Base-by-base conservation (phyloP, 2,888 invertebrate genomes). In the Petrolisthes manimaculis region DNA sequence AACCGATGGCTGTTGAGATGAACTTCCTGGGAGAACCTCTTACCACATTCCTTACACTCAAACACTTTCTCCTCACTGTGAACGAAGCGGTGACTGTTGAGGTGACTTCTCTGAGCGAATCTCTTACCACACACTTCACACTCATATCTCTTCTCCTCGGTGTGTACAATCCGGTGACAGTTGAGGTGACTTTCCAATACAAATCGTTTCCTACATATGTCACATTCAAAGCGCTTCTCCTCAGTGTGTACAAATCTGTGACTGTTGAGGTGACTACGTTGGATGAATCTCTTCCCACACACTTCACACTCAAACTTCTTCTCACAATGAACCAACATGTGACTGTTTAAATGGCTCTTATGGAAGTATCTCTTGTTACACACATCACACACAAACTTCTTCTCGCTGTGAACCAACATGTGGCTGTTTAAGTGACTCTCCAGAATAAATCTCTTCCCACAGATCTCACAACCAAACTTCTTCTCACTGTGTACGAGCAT, bases 401-500 rank as follows among this genome's bases (percentile, higher is more conserved):
- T 88, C 77, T 88, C 88, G 37, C 88, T 88, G 80, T 88, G 88
- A 9, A 88, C 84, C 21, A 83, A 67, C 88, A 88, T 88, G 67
- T 88, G 88, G 67, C 88, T 88, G 75, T 84, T 88, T 18, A 88
- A 61, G 21, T 88, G 88, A 55, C 88, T 88, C 51, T 88, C 88
- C 24, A 88, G 81, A 37, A 88, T 88, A 18, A 88, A 88, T 18
- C 88, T 56, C 69, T 88, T 88, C 8, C 88, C 88, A 75, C 88
- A 88, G 14, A 88, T 75, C 75, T 88, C 88, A 67, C 88, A 88
- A 21, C 84, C 88, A 81, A 84, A 88, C 56, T 88, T 88, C 77
- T 88, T 88, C 69, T 88, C 88, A 18, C 88, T 88, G 84, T 88
- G 88, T 4, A 88, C 88, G 8, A 88, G 61, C 88, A 88, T 88